Percentiles rank a stretch among this genome's conserved stretches.
Conservation (phyloP, 2,888 invertebrate genomes). For the Acrobeloides nanus region DNA sequence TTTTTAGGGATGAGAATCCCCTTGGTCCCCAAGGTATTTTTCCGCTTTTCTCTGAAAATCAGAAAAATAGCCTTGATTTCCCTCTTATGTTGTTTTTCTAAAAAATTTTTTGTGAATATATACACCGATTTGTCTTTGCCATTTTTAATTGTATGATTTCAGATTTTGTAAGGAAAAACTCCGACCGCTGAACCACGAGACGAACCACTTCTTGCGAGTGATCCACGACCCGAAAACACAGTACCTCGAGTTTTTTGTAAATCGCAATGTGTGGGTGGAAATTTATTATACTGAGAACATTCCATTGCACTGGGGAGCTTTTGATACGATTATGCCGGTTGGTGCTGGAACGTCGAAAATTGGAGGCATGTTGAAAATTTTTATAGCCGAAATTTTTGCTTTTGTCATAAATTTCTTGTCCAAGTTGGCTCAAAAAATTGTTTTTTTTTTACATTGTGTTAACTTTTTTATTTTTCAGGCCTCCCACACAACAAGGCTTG, state of each 20-base stretch:
- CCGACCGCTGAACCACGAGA: slow-evolving; percentile 27
- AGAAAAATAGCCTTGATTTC: too few species aligned
- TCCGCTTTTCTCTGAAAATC: too few species aligned
- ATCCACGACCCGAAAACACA: slow-evolving; percentile 1
- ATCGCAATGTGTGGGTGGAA: slow-evolving; percentile 44
- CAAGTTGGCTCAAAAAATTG: too few species aligned
- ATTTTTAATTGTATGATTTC: slow-evolving; percentile 5
- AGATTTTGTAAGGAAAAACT: slow-evolving; percentile 33
- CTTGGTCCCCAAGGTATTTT: too few species aligned
- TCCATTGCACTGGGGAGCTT: slow-evolving; percentile 20
- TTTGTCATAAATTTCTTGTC: too few species aligned
- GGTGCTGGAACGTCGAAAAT: slow-evolving; percentile 13
- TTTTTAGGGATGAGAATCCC: too few species aligned
- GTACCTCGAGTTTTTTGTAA: slow-evolving; percentile 26
- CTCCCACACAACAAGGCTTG: too few species aligned
- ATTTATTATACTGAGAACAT: slow-evolving; percentile 46
- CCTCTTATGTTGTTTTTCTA: not conserved
- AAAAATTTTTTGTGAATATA: not conserved
- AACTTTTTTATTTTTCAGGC: too few species aligned
- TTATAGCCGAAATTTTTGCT: too few species aligned
- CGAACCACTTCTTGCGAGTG: slow-evolving; percentile 35
- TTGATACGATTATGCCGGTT: slow-evolving; percentile 7
- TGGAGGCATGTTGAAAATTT: slow-evolving; percentile 16
- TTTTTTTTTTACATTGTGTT: too few species aligned
- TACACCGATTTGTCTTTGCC: not conserved